Conservation (phyloP, 2,797 vertebrate species). For the Muraenolepis orangiensis region DNA sequence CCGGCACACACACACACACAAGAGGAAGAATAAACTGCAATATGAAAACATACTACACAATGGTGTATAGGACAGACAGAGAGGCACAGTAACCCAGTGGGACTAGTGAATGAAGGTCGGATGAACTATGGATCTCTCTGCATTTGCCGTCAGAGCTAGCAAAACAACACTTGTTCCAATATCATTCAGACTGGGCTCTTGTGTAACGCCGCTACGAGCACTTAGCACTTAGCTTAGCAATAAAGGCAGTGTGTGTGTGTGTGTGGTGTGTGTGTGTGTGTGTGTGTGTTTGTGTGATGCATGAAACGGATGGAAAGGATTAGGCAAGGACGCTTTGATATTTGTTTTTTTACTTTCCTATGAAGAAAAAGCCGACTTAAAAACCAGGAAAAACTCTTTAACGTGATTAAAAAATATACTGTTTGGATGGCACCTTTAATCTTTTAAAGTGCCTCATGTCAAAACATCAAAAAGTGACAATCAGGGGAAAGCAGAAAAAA, state of each 20-base stretch:
- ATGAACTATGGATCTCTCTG: neutral
- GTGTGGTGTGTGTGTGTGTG: too few species aligned
- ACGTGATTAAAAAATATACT: neutral
- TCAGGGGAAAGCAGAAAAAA: neutral
- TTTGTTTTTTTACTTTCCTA: neutral
- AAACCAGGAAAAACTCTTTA: neutral
- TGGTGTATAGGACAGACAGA: neutral
- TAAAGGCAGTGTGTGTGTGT: neutral
- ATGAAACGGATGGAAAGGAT: neutral
- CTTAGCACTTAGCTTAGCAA: neutral
- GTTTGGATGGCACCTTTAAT: neutral
- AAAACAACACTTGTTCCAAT: neutral
- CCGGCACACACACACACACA: neutral
- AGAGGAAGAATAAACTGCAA: neutral
- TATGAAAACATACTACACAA: neutral
- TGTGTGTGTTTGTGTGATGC: neutral
- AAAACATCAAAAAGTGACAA: conserved; percentile 1
- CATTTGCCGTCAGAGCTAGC: neutral
- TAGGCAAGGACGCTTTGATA: neutral
- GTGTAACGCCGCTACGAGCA: neutral
- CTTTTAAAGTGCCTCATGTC: neutral
- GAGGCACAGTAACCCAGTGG: neutral
- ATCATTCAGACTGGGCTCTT: neutral
- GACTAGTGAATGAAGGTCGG: neutral
- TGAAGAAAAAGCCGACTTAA: neutral